Evolutionary conservation across 2,888 invertebrate species (phyloP), one percentile per base, ranked within the genome.

Genomic region (Drepanosiphum platanoidis): DNA sequence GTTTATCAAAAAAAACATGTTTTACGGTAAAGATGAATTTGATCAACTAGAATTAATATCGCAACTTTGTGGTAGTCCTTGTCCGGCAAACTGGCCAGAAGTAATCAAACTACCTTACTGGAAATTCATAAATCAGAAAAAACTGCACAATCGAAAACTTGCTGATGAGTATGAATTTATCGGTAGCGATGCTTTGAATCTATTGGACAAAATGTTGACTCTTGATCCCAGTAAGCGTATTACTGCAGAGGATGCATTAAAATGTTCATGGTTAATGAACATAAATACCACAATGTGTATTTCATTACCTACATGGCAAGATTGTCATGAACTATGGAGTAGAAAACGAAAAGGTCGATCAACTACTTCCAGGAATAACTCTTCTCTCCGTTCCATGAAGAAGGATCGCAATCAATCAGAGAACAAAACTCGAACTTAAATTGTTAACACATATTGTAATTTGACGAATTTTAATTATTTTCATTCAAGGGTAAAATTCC

Each of bases 271-370:
- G 99, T 91, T 99, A 83, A 95, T 94, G 90, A 94, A 95, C 90
- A 94, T 99, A 77, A 94, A 96, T 89, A 96, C 97, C 18, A 96
- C 96, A 89, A 94, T 94, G 79, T 93, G 94, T 3, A 96, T 96
- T 0, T 93, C 94, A 90, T 91, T 99, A 87, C 98, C 98, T 0
- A 96, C 95, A 36, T 96, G 97, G 94, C 98, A 99, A 90, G 99
- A 99, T 91, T 99, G 99, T 90, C 99, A 99, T 91, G 99, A 99
- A 91, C 92, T 99, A 89, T 99, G 99, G 98, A 97, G 97, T 89
- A 99, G 99, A 91, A 96, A 96, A 89, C 93, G 97, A n/a, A 93
- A 97, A 88, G 92, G 94, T 39, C 95, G 95, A 89, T 92, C 78
- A 46, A 79, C 42, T 30, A 42, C 84, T 68, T 95, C 89, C 92